These are phyloP conservation scores for Drosophila setifemur DNA, from an alignment of 1,140 invertebrate species.

Conservation along the genomic window DNA sequence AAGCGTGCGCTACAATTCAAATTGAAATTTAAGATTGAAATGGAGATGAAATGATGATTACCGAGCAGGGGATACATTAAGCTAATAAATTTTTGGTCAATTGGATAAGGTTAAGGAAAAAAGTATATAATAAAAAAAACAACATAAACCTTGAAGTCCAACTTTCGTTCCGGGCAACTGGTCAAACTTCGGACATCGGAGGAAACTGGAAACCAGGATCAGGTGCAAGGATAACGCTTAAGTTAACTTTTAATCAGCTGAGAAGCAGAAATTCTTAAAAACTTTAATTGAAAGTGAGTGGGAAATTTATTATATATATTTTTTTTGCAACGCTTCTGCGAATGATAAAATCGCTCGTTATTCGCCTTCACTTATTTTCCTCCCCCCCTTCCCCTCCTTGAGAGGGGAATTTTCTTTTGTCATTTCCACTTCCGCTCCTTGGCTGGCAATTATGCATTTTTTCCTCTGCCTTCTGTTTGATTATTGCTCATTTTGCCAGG, in stretches of 20 bases:
- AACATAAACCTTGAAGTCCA: too few species aligned
- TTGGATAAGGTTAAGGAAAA: too few species aligned
- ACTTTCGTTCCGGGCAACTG: neutral
- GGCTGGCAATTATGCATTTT: slow-evolving; percentile 36
- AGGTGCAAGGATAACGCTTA: slow-evolving; percentile 10
- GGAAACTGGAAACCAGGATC: neutral
- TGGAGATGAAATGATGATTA: too few species aligned
- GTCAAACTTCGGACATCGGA: too few species aligned
- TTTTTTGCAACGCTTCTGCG: slow-evolving; percentile 5
- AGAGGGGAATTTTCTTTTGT: slow-evolving; percentile 11
- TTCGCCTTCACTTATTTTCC: slow-evolving; percentile 4
- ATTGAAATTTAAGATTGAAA: slow-evolving; percentile 1
- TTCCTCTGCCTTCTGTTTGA: slow-evolving; percentile 17
- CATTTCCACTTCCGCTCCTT: slow-evolving; percentile 3
- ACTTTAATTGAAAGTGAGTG: slow-evolving; percentile 44
- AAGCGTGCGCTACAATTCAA: slow-evolving; percentile 1
- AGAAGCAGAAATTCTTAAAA: slow-evolving; percentile 4
- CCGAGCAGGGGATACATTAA: too few species aligned
- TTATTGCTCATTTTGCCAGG: slow-evolving; percentile 52
- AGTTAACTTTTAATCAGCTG: slow-evolving; percentile 32
- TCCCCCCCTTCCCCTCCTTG: neutral
- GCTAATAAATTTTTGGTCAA: neutral
- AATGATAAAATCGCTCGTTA: slow-evolving; percentile 23
- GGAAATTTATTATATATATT: slow-evolving; percentile 1
- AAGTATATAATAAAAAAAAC: too few species aligned